Base-by-base conservation (phyloP, 2,888 invertebrate species). In the Gastracanthus pulcherrimus region DNA sequence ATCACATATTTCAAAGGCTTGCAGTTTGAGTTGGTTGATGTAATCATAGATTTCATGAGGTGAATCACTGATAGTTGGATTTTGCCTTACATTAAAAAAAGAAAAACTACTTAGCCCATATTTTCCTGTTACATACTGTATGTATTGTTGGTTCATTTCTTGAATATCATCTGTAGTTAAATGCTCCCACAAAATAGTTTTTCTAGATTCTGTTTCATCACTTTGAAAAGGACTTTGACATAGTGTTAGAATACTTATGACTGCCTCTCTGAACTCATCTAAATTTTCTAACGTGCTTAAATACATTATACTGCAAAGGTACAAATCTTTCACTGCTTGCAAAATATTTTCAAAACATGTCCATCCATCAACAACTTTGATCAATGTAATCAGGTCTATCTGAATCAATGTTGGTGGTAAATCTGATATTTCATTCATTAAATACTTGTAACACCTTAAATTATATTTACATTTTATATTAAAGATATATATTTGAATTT, bases 221-320 rank as follows among this genome's bases (percentile, higher is more conserved):
- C 23, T 80, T 75, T 77, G 34, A 67, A 29, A 75, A 19, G 80
- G 80, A 58, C 83, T 80, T 71, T 81, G 80, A 45, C 80, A 80
- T 38, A 83, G 31, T 26, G 64, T 55, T 34, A 83, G 71, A 36
- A 83, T n/a, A 34, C 26, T 78, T 34, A 75, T 11, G 7, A 81
- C 78, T 11, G 75, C 29, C 64, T 81, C 80, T 19, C 11, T 60
- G 16, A 83, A 83, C 19, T 67, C 64, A 16, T 78, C 76, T 29
- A 83, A 51, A 71, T 38, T 67, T 16, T 78, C 51, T 26, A 83
- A 11, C 0, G 75, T 75, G 34, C 83, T 83, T 38, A 83, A 71
- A 67, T 83, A 83, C 77, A 83, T 83, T 13, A 83, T 78, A 36
- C 78, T 71, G 34, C 80, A 81, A 6, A 83, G 66, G 51, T 83